A percentile compares a stretch with the other conserved stretches of the same genome.
Conservation (phyloP, 2,113 vertebrate species). For the Neoarius graeffei region DNA sequence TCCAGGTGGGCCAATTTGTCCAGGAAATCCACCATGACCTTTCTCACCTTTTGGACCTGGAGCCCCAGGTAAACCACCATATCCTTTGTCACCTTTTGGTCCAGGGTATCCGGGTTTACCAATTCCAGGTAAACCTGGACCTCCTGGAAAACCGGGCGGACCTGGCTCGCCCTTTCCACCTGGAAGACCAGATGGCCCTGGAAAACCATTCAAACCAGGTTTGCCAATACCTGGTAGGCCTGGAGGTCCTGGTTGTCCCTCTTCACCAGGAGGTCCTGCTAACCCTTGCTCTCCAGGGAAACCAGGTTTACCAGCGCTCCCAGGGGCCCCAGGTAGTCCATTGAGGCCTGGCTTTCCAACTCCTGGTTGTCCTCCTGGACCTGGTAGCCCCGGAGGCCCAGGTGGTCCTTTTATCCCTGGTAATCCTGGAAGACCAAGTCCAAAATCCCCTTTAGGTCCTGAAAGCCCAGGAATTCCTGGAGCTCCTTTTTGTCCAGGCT, state of each 20-base stretch:
- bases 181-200: slow-evolving; percentile 82
- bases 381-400: slow-evolving; percentile 81
- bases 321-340: slow-evolving; percentile 86
- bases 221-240: slow-evolving; percentile 87
- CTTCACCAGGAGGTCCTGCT: slow-evolving; percentile 77
- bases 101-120: slow-evolving; percentile 90
- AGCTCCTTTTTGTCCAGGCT: slow-evolving; percentile 86
- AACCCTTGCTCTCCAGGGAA: slow-evolving; percentile 81
- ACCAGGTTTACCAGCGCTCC: slow-evolving; percentile 83
- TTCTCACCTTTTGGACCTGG: slow-evolving; percentile 87
- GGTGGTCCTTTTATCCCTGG: slow-evolving; percentile 85
- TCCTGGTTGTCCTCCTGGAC: slow-evolving; percentile 81
- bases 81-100: slow-evolving; percentile 86
- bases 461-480: slow-evolving; percentile 79
- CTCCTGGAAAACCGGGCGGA: slow-evolving; percentile 79
- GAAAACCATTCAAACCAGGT: slow-evolving; percentile 85
- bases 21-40: slow-evolving; percentile 81
- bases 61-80: slow-evolving; percentile 79
- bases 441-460: slow-evolving; percentile 87
- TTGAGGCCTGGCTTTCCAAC: slow-evolving; percentile 85
- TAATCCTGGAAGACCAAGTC: slow-evolving; percentile 82
- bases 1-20: slow-evolving; percentile 81
- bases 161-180: slow-evolving; percentile 80
- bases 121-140: slow-evolving; percentile 83
- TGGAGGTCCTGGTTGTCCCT: slow-evolving; percentile 81